Percentiles rank a stretch among this genome's conserved stretches.
Conservation (phyloP, 2,888 invertebrate species). For the Orthosia gracilis region DNA sequence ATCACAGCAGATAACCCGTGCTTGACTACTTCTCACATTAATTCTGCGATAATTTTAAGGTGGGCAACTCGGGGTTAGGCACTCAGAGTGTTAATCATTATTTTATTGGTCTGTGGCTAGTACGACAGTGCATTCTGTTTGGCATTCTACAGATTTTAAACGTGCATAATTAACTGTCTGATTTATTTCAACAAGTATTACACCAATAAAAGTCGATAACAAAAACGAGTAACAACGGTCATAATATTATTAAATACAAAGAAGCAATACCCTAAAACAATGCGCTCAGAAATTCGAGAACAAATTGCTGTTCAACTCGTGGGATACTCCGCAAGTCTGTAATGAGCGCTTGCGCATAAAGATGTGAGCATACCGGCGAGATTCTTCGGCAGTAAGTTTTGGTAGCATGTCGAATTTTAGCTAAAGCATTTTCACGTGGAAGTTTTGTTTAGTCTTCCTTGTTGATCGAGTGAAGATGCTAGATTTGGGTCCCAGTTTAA, state of each 20-base stretch:
- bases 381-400: neutral
- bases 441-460: too few species aligned
- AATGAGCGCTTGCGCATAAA: constrained; percentile 58
- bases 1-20: too few species aligned
- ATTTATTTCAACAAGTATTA: constrained; percentile 5
- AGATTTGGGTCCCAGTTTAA: too few species aligned
- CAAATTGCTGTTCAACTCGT: constrained; percentile 75
- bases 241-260: constrained; percentile 62
- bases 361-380: constrained; percentile 23
- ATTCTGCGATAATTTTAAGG: too few species aligned
- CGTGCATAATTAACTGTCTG: too few species aligned
- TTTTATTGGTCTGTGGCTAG: neutral
- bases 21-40: too few species aligned
- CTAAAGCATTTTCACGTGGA: too few species aligned
- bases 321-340: constrained; percentile 67
- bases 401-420: neutral
- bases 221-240: constrained; percentile 26
- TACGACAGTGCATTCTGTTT: too few species aligned
- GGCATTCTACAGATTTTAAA: too few species aligned
- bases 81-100: too few species aligned
- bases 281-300: constrained; percentile 75
- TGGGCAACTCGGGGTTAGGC: too few species aligned
- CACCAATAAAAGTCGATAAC: constrained; percentile 3
- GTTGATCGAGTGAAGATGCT: too few species aligned
- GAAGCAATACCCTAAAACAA: constrained; percentile 71